These are phyloP conservation scores for Apostichopus californicus DNA, from an alignment of 35 echinoderm and acorn worm species.

Conservation along the genomic window DNA sequence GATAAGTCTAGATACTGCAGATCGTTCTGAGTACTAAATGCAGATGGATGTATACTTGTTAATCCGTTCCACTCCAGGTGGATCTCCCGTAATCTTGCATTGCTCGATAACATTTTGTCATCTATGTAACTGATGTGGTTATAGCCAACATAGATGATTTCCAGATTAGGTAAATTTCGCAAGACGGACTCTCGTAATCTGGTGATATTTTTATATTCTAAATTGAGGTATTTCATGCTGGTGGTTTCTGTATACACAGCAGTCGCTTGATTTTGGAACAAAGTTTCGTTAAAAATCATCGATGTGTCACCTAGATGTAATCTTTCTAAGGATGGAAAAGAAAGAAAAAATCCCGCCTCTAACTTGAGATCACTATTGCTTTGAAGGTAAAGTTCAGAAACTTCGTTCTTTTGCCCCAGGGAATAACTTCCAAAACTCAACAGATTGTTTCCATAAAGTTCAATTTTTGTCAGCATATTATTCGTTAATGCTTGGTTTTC, in stretches of 20 bases:
- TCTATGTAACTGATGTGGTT: constrained; percentile 4
- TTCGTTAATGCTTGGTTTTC: neutral
- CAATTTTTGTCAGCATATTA: neutral
- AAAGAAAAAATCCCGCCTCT: neutral
- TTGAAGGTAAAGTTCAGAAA: neutral
- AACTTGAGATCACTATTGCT: neutral
- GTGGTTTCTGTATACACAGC: neutral
- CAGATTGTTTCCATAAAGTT: constrained; percentile 24
- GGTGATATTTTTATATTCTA: neutral
- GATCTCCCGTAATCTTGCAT: neutral
- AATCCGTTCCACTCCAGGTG: neutral
- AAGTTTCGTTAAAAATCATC: neutral
- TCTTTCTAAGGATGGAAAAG: neutral
- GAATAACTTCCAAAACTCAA: neutral
- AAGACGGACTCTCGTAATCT: neutral
- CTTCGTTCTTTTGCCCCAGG: neutral
- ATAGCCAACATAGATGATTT: neutral
- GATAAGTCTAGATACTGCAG: neutral
- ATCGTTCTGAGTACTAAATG: neutral
- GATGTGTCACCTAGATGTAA: neutral
- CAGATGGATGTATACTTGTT: neutral
- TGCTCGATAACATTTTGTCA: neutral
- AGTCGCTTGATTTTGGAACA: neutral
- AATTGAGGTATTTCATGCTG: neutral
- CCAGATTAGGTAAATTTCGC: neutral